These are phyloP conservation scores for Brevimyrus niger DNA, from an alignment of 2,113 vertebrate species.

Conservation along the genomic window DNA sequence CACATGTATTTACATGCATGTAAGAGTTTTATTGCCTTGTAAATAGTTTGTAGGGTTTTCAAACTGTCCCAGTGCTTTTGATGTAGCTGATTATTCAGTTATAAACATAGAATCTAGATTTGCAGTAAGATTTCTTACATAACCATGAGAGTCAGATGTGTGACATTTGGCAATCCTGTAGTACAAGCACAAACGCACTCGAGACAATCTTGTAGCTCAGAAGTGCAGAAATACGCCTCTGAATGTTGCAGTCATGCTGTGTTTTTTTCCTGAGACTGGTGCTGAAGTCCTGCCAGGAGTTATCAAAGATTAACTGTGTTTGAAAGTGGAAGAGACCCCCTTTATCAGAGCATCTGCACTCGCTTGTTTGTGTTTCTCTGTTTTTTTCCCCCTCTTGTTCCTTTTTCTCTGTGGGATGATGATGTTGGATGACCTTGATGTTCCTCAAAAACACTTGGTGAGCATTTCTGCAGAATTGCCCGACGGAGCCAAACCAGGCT, in stretches of 20 bases:
- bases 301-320: not conserved
- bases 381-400: not conserved
- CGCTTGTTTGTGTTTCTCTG: not conserved
- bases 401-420: not conserved
- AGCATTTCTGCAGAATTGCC: constrained; percentile 27
- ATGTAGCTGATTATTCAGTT: no score
- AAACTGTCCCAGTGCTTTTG: no score
- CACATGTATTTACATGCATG: no score
- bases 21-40: no score
- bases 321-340: not conserved
- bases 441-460: constrained; percentile 11
- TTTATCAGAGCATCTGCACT: not conserved
- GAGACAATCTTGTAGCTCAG: not conserved
- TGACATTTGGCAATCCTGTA: not conserved
- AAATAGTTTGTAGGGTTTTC: no score
- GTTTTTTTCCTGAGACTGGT: not conserved
- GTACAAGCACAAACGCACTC: not conserved
- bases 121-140: no score
- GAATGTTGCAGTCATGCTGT: not conserved
- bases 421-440: constrained; percentile 25
- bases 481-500: constrained; percentile 1
- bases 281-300: not conserved
- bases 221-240: not conserved
- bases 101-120: no score
- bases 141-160: no score